These are phyloP conservation scores for Schizaphis graminum DNA, from an alignment of 2,888 invertebrate genomes.

Conservation along the genomic window DNA sequence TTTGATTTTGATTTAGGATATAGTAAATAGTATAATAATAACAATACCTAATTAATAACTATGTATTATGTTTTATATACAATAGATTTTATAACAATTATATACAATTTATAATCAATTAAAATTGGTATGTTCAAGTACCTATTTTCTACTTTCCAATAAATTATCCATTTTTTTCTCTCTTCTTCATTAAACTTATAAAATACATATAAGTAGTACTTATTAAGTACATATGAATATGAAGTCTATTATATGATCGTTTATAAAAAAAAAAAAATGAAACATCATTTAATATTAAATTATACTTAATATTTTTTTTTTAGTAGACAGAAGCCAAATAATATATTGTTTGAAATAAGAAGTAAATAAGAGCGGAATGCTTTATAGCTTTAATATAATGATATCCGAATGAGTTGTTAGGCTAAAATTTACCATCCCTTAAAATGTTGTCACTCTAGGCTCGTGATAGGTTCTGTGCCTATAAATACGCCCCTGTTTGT, in stretches of 20 bases:
- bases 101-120: too few relatives aligned
- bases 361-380: not conserved
- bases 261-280: not conserved
- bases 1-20: too few relatives aligned
- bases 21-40: too few relatives aligned
- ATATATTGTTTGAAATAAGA: not conserved
- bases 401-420: not conserved
- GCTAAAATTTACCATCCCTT: not conserved
- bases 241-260: not conserved
- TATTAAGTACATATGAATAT: not conserved
- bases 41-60: too few relatives aligned
- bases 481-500: not conserved
- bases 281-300: not conserved
- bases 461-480: not conserved
- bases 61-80: too few relatives aligned
- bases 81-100: too few relatives aligned
- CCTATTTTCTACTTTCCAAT: not conserved
- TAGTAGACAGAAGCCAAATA: not conserved
- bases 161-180: not conserved
- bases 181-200: not conserved
- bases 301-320: not conserved
- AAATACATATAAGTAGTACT: too few relatives aligned
- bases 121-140: not conserved
- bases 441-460: not conserved
- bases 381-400: too few relatives aligned